Percentiles rank a stretch among this genome's conserved stretches.
phyloP scores from a whole-genome alignment of 2,797 vertebrate species.

The Aplochiton taeniatus region DNA sequence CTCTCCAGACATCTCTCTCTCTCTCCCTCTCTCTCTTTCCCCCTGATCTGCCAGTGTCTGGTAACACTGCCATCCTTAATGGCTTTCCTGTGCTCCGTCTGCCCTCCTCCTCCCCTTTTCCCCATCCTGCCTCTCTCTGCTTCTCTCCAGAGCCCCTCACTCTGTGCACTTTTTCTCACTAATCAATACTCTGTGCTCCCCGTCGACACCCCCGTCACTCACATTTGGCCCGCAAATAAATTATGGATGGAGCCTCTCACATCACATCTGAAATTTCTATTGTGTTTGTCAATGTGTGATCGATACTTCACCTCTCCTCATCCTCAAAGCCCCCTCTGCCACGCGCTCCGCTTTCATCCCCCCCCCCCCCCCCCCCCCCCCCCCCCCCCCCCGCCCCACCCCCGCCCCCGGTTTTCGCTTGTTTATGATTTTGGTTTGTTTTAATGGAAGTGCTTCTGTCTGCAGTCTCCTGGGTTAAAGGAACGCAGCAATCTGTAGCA shows the following conservation, averaged over 20 bases:
- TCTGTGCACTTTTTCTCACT: constrained; percentile 83
- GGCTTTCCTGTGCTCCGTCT: constrained; percentile 74
- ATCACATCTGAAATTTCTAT: constrained; percentile 92
- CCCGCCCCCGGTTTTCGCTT: constrained; percentile 62
- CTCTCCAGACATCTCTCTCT: constrained; percentile 1
- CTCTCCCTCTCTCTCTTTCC: constrained; percentile 63
- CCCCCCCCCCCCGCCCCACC: constrained; percentile 51
- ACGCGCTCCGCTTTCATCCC: constrained; percentile 65
- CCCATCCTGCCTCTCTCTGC: constrained; percentile 37
- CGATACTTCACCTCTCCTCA: constrained; percentile 84
- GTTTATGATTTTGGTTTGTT: constrained; percentile 68
- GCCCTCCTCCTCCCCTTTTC: constrained; percentile 63
- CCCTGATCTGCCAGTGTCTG: constrained; percentile 68
- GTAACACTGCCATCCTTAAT: constrained; percentile 82
- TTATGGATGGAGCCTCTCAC: constrained; percentile 88
- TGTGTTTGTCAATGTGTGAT: constrained; percentile 92
- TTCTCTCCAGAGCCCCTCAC: constrained; percentile 70
- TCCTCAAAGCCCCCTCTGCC: constrained; percentile 75
- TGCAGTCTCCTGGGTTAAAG: constrained; percentile 48
- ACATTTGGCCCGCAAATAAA: constrained; percentile 89
- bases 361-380: constrained; percentile 40
- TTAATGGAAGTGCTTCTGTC: constrained; percentile 48
- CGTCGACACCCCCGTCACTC: constrained; percentile 86
- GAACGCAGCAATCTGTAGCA: constrained; percentile 39
- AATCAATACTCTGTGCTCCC: constrained; percentile 91